These are phyloP conservation scores for Syrista parreyssii DNA, from an alignment of 2,888 invertebrate species.

Conservation along the genomic window DNA sequence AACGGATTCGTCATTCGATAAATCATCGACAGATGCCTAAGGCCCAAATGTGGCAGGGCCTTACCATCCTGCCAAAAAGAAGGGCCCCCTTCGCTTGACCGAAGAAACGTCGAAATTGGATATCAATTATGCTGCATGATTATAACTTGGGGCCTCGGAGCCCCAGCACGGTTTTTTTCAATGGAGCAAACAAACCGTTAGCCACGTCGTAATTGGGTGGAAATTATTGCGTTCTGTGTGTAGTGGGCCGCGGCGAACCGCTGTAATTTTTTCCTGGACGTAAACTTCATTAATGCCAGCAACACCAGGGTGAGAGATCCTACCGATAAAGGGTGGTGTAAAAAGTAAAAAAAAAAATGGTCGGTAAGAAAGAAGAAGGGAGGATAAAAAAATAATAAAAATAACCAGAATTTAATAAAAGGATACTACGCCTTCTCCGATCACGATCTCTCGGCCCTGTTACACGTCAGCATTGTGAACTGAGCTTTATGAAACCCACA, in stretches of 20 bases:
- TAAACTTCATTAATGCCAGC: slow-evolving; percentile 36
- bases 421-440: no score
- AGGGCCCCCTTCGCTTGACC: slow-evolving; percentile 1
- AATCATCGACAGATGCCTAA: slow-evolving; percentile 1
- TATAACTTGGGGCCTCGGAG: slow-evolving; percentile 45
- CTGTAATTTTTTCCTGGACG: slow-evolving; percentile 43
- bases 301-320: background rate
- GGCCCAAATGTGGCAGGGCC: background rate
- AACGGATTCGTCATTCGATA: background rate
- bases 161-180: background rate
- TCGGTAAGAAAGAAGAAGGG: no score
- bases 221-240: slow-evolving; percentile 39
- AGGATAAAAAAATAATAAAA: background rate
- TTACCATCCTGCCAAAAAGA: background rate
- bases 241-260: slow-evolving; percentile 2
- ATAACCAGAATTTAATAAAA: background rate
- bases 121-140: slow-evolving; percentile 55
- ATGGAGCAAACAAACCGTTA: slow-evolving; percentile 53
- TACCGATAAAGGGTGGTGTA: background rate
- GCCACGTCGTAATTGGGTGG: slow-evolving; percentile 49
- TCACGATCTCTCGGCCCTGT: background rate
- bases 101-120: slow-evolving; percentile 41
- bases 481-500: background rate
- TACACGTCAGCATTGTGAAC: background rate
- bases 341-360: background rate